A percentile compares a stretch with the other conserved stretches of the same genome.
phyloP scores from a whole-genome alignment of 2,113 vertebrate genomes.

The Eptesicus fuscus region DNA sequence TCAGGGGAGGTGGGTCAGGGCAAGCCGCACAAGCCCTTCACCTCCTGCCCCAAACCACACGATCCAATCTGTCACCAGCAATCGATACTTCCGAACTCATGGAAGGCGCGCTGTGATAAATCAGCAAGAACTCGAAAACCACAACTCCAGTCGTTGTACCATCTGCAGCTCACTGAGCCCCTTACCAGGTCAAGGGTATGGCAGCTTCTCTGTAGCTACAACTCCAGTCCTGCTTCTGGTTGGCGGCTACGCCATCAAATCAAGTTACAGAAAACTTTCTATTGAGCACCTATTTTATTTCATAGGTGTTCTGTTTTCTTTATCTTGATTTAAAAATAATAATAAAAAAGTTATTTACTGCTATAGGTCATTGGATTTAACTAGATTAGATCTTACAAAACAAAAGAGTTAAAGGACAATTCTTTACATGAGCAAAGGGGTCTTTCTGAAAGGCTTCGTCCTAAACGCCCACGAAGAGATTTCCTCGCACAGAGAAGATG shows the following conservation, averaged over 20 bases:
- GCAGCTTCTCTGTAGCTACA: not conserved
- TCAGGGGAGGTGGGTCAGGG: not conserved
- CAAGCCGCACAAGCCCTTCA: no score
- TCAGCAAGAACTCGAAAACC: not conserved
- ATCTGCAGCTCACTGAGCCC: rapidly evolving
- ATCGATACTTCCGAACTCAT: not conserved
- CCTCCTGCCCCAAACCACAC: not conserved
- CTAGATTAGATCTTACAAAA: not conserved
- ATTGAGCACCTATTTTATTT: not conserved
- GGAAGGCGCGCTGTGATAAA: not conserved
- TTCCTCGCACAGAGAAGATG: no score
- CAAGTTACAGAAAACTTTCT: not conserved
- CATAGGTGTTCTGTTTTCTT: not conserved
- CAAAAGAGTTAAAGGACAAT: not conserved
- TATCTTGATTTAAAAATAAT: not conserved
- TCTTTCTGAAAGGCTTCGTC: not conserved
- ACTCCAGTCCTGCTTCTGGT: not conserved
- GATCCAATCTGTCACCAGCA: not conserved
- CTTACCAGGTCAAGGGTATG: not conserved
- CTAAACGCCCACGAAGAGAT: not conserved
- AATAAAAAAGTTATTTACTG: not conserved
- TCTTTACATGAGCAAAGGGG: not conserved
- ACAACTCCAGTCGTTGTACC: rapidly evolving
- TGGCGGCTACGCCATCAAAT: not conserved
- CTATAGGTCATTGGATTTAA: not conserved